Base-by-base conservation (phyloP, 2,797 vertebrate species). In the Australoheros facetus region DNA sequence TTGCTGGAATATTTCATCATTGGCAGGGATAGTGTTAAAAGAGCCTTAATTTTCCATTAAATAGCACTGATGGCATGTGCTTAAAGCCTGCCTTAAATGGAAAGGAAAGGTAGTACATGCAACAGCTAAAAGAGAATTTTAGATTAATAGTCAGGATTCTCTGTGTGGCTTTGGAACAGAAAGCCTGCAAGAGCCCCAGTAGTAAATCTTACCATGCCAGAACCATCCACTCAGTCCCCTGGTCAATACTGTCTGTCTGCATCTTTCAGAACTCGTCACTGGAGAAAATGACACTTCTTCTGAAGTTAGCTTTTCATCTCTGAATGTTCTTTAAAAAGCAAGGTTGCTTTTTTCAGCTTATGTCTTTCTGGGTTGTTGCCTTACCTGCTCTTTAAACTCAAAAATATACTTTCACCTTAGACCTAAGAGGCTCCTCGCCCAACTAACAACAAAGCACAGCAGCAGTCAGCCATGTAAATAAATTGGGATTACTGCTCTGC, bases 401-500 rank as follows among this genome's bases (percentile, higher is more conserved):
- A 55, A 26, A 34, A 28, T 45, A 75, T 71, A 28, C 75, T 82
- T 71, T 84, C 34, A 81, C 56, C 56, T 77, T 21, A 70, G 34
- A 23, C 12, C 2, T 42, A 14, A 58, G 5, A 10, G 71, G 34
- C 57, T 70, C 56, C 13, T 77, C 51, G 21, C 79, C 82, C 86
- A 78, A 71, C 77, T 74, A 23, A 71, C 62, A 82, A 76, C n/a
- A 28, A 72, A 80, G 71, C 59, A 14, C 26, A 57, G 37, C 66
- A 11, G 34, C 69, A 54, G 53, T 37, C 48, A 56, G 77, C 48
- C 76, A n/a, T 42, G 73, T 34, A 56, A 53, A 77, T 78, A 62
- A 77, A 51, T 78, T 69, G 9, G 66, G 86, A 88, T 93, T 83
- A 84, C 51, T 2, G 45, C 37, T 6, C 60, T 16, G 74, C 34